Conservation (phyloP, 1,140 invertebrate species). For the Ganaspis sp. region DNA sequence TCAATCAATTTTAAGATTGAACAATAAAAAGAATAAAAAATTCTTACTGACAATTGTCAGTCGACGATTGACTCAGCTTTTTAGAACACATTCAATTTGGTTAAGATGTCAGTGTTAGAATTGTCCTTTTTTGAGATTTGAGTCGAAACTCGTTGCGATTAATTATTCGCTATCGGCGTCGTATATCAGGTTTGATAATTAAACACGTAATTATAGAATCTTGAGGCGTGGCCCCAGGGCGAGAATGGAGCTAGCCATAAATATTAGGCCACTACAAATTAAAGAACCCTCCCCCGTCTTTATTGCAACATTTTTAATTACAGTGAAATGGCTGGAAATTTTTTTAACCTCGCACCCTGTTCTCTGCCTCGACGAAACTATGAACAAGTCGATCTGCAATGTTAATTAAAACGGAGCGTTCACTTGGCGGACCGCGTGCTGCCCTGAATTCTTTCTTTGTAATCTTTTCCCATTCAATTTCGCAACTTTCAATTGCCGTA, state of each 20-base stretch:
- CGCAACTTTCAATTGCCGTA: neutral
- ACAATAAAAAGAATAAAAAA: too few species aligned
- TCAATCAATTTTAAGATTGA: too few species aligned
- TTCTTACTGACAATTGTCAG: too few species aligned
- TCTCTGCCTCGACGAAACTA: conserved; percentile 22
- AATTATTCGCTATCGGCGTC: conserved; percentile 60
- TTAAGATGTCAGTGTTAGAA: neutral
- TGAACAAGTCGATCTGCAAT: conserved; percentile 28
- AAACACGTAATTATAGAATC: conserved; percentile 70
- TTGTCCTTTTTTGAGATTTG: neutral
- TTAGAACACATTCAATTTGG: neutral
- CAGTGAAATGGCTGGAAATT: conserved; percentile 66
- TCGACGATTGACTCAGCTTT: too few species aligned
- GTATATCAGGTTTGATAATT: conserved; percentile 66
- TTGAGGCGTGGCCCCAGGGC: conserved; percentile 60
- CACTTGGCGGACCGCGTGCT: conserved; percentile 6
- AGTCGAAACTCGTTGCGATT: conserved; percentile 51
- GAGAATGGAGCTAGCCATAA: conserved; percentile 56
- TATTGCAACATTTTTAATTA: conserved; percentile 69
- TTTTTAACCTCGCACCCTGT: conserved; percentile 46
- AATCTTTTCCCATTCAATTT: conserved; percentile 11
- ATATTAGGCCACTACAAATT: conserved; percentile 59
- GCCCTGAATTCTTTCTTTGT: conserved; percentile 13
- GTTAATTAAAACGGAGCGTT: conserved; percentile 19
- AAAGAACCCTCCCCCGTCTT: conserved; percentile 60